Evolutionary conservation across 1,140 invertebrate genomes (phyloP).

Genomic region (Panagrolaimus sp.): DNA sequence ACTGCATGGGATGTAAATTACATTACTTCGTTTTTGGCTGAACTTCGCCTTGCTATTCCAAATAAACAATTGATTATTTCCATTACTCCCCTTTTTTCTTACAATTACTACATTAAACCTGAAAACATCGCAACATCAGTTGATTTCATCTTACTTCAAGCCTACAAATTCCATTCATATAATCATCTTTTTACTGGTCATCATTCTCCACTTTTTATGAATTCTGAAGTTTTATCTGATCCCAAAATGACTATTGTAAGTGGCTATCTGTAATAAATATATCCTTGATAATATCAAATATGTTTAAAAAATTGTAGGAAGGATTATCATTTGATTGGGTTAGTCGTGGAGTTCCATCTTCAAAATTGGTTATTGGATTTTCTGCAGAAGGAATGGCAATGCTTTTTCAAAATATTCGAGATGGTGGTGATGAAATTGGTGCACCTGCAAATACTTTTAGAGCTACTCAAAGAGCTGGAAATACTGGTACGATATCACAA

Average conservation of each 20-base stretch:
- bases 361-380: conserved; percentile 16
- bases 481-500: conserved; percentile 8
- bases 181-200: conserved; percentile 18
- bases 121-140: not conserved
- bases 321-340: conserved; percentile 5
- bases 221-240: not conserved
- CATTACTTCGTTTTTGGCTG: not conserved
- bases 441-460: not conserved
- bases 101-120: not conserved
- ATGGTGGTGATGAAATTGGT: not conserved
- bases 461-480: not conserved
- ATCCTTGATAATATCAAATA: not conserved
- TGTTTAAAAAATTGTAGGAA: not conserved
- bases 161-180: conserved; percentile 13
- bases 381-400: conserved; percentile 9
- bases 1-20: not conserved
- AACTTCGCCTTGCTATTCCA: conserved; percentile 12
- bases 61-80: conserved; percentile 7
- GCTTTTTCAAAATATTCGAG: not conserved
- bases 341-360: not conserved
- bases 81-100: not conserved
- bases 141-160: conserved; percentile 19
- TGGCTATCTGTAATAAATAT: not conserved
- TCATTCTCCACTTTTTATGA: conserved; percentile 21
- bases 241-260: conserved; percentile 15